Percentiles rank a stretch among this genome's conserved stretches.
Evolutionary conservation across 1,140 invertebrate species (phyloP).

Genomic region (Nebria ingens): DNA sequence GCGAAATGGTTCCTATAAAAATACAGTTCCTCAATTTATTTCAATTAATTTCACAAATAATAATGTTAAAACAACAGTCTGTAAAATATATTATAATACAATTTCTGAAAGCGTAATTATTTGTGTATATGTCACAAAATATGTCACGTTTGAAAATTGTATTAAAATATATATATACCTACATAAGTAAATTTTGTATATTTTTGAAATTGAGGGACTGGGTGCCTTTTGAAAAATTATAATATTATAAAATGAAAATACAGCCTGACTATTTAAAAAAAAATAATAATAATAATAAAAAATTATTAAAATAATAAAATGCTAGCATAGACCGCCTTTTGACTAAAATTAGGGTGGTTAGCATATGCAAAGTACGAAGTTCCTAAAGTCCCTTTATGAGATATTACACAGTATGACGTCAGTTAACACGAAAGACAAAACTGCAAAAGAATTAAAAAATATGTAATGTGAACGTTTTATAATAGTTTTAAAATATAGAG

Average conservation of each 20-base stretch:
- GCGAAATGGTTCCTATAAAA: slow-evolving; percentile 32
- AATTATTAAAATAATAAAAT: slow-evolving; percentile 7
- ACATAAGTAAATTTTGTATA: too few relatives aligned
- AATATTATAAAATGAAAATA: slow-evolving; percentile 16
- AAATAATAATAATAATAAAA: slow-evolving; percentile 3
- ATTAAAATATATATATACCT: too few relatives aligned
- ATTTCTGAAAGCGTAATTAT: too few relatives aligned
- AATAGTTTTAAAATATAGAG: slow-evolving; percentile 10
- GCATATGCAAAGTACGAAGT: slow-evolving; percentile 25
- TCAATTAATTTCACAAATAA: slow-evolving; percentile 19
- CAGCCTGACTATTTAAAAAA: too few relatives aligned
- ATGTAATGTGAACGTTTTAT: slow-evolving; percentile 28
- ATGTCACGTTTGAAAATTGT: too few relatives aligned
- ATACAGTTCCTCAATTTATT: slow-evolving; percentile 32
- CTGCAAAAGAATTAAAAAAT: not conserved
- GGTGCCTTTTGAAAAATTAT: slow-evolving; percentile 32
- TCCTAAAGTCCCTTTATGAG: slow-evolving; percentile 31
- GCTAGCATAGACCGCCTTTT: not conserved
- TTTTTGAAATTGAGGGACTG: slow-evolving; percentile 30
- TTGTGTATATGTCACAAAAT: too few relatives aligned
- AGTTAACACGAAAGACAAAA: not conserved
- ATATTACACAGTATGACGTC: slow-evolving; percentile 16
- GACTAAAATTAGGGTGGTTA: not conserved
- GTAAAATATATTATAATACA: too few relatives aligned
- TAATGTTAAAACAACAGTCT: too few relatives aligned